These are phyloP conservation scores for Galagoides demidoff DNA, from an alignment of 2,797 vertebrate species.

Conservation along the genomic window DNA sequence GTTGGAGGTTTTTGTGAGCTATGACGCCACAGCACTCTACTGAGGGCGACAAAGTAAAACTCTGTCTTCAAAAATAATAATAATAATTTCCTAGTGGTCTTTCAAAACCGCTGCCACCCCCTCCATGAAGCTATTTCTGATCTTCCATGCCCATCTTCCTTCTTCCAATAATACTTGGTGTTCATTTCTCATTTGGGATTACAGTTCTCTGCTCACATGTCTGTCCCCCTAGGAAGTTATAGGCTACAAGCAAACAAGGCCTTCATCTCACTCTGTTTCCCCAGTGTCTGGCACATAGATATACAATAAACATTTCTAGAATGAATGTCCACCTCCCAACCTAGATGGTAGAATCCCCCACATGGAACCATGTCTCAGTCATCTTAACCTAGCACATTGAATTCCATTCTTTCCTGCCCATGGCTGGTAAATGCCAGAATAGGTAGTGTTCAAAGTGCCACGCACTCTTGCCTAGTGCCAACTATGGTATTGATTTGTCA, in stretches of 20 bases:
- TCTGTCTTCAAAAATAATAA: no score
- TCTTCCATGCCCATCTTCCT: neutral
- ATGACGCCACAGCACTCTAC: no score
- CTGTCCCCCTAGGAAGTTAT: neutral
- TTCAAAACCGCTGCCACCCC: neutral
- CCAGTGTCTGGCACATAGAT: neutral
- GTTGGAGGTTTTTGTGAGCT: no score
- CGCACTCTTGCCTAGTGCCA: neutral
- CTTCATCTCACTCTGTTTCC: neutral
- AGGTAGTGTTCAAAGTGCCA: neutral
- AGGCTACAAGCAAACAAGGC: neutral
- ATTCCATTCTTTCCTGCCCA: neutral
- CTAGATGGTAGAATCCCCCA: neutral
- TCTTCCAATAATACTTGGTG: neutral
- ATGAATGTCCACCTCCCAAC: neutral
- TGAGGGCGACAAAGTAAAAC: no score
- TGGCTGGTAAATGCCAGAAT: neutral
- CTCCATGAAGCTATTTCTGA: neutral
- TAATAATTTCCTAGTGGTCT: neutral
- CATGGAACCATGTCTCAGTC: neutral
- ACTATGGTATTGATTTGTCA: neutral
- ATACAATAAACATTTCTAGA: neutral
- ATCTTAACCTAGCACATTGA: neutral
- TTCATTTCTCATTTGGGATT: neutral
- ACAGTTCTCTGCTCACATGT: neutral